These are phyloP conservation scores for Anguilla pacifica DNA, from an alignment of 2,797 vertebrate species.

Conservation along the genomic window DNA sequence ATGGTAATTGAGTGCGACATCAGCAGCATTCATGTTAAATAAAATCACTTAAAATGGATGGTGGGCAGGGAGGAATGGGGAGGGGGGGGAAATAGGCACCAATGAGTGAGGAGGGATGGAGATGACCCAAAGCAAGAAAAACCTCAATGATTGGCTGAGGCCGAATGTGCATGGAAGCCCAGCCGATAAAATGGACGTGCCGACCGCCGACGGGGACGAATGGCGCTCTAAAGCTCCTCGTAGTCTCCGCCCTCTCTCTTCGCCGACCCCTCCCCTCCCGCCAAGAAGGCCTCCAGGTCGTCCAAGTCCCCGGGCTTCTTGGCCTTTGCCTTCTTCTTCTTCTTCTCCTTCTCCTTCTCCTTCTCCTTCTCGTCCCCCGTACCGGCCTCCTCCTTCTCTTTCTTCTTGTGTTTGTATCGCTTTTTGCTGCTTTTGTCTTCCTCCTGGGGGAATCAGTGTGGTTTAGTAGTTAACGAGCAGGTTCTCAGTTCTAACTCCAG, in stretches of 20 bases:
- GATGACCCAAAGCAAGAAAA: neutral
- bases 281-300: conserved; percentile 93
- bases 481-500: neutral
- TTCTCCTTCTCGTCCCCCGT: conserved; percentile 64
- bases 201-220: neutral
- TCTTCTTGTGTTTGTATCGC: conserved; percentile 85
- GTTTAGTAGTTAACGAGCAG: neutral
- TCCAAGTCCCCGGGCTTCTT: conserved; percentile 78
- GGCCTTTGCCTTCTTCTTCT: conserved; percentile 72
- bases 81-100: neutral
- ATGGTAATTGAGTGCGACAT: neutral
- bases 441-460: conserved; percentile 67
- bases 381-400: conserved; percentile 76
- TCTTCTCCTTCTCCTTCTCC: conserved; percentile 76
- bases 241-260: conserved; percentile 86
- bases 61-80: too few species aligned
- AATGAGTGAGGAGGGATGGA: neutral
- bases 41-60: neutral
- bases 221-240: conserved; percentile 84
- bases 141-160: neutral
- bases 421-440: conserved; percentile 86
- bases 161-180: neutral
- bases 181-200: neutral
- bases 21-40: neutral
- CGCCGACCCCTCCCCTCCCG: conserved; percentile 69